Base-by-base conservation (phyloP, 2,888 invertebrate species). In the Pristionchus exspectatus region DNA sequence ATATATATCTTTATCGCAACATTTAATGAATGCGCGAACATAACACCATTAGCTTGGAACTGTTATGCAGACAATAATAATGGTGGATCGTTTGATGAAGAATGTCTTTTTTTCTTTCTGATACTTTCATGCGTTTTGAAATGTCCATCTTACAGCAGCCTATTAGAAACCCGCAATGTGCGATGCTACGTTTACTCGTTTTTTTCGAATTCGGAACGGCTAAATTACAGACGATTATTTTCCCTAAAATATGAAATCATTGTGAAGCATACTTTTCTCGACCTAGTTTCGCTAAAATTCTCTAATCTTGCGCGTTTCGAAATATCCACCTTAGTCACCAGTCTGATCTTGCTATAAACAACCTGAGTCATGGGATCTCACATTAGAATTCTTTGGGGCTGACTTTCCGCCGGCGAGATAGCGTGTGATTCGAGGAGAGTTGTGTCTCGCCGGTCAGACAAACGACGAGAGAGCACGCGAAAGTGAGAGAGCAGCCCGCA, bases 371-470 rank as follows among this genome's bases (percentile, higher is more conserved):
- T 66, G 66, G 66, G 66, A 66, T 66, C 24, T 66, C 66, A 66
- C 66, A 66, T 66, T 66, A 66, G 27, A n/a, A 66, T 21, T n/a
- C 24, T 66, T n/a, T 1, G 24, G 38, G 33, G 14, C 33, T 77
- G 38, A 24, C 18, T 30, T 21, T 24, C 77, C 38, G 56, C 21
- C 10, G 56, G 30, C n/a, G 30, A 56, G 84, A 56, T 54, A 50
- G n/a, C 12, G 30, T 54, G 84, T 27, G 50, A 84, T 24, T 50
- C 54, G 56, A n/a, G 21, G 84, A 84, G 54, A 84, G 81, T 59
- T 24, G 3, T 50, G 10, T 9, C 44, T 50, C 44, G 44, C 44
- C 44, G 44, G 44, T 50, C 44, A 50, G 44, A 50, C 5, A 50
- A 50, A 50, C 12, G 50, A 38, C 27, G 38, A 50, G 83, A 83